A percentile compares a stretch with the other conserved stretches of the same genome.
These are phyloP conservation scores for Butorides virescens DNA, from an alignment of 2,113 vertebrate species.

Conservation along the genomic window DNA sequence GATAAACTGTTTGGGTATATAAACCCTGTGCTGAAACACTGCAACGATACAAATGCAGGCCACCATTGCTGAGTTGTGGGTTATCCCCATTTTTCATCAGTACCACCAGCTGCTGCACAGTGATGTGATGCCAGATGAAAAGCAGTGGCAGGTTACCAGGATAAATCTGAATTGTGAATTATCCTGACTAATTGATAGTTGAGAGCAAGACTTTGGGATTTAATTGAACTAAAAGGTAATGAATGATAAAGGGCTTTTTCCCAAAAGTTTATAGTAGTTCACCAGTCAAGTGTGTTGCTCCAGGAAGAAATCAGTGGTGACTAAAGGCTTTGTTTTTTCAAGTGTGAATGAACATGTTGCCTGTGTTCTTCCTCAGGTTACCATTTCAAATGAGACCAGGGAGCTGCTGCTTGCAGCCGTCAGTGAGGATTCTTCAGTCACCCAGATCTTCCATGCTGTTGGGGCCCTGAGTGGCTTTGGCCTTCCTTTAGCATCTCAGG, in stretches of 20 bases:
- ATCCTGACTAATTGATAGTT: background rate
- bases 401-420: slow-evolving; percentile 91
- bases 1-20: background rate
- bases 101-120: background rate
- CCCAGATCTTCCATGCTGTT: slow-evolving; percentile 91
- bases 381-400: slow-evolving; percentile 92
- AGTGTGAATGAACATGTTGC: background rate
- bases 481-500: slow-evolving; percentile 91
- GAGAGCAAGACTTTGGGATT: background rate
- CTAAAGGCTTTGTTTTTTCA: background rate
- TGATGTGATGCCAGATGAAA: background rate
- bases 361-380: slow-evolving; percentile 77
- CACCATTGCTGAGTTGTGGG: background rate
- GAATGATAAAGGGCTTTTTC: background rate
- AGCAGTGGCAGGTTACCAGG: background rate
- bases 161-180: background rate
- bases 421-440: slow-evolving; percentile 91
- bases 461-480: slow-evolving; percentile 88
- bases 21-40: background rate
- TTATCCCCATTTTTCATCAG: background rate
- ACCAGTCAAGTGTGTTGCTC: background rate
- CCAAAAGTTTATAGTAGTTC: background rate
- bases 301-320: background rate
- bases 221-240: background rate
- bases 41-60: background rate